These are phyloP conservation scores for Ancistrus triradiatus DNA, from an alignment of 2,113 vertebrate genomes.

Conservation along the genomic window DNA sequence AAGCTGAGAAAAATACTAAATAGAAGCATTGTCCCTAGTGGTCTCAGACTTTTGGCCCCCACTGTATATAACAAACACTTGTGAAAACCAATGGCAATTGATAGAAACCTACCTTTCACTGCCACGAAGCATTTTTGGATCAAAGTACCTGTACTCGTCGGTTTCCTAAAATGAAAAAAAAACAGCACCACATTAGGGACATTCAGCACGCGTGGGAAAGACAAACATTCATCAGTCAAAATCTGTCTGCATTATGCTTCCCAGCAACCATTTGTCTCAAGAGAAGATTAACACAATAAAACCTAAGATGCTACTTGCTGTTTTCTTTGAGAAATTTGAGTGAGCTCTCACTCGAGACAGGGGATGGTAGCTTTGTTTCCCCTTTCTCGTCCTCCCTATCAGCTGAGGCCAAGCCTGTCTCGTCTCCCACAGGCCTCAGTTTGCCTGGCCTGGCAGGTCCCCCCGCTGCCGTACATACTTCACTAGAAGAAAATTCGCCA, in stretches of 20 bases:
- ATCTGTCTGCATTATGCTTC: conserved; percentile 19
- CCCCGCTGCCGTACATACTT: conserved; percentile 31
- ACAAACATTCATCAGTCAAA: conserved; percentile 9
- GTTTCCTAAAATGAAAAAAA: conserved; percentile 86
- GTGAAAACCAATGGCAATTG: not conserved
- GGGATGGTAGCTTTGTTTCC: conserved; percentile 24
- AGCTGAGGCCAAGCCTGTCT: conserved; percentile 25
- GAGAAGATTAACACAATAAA: conserved; percentile 2
- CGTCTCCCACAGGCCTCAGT: conserved; percentile 23
- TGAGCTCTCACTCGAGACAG: conserved; percentile 17
- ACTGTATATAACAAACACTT: too few relatives aligned
- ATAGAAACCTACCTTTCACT: conserved; percentile 82
- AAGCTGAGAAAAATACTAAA: too few relatives aligned
- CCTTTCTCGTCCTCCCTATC: conserved; percentile 34
- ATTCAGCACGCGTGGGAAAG: conserved; percentile 12
- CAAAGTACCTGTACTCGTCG: conserved; percentile 96
- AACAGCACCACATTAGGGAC: conserved; percentile 10
- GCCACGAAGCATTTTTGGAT: conserved; percentile 95
- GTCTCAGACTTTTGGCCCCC: too few relatives aligned
- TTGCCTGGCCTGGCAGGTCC: conserved; percentile 28
- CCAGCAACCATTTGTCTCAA: conserved; percentile 9
- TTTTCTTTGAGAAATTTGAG: conserved; percentile 24
- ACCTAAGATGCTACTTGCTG: not conserved
- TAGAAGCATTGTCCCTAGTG: too few relatives aligned
- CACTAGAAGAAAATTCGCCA: conserved; percentile 32